Evolutionary conservation across 2,113 vertebrate species (phyloP).

Genomic region (Halcyon malimbica): DNA sequence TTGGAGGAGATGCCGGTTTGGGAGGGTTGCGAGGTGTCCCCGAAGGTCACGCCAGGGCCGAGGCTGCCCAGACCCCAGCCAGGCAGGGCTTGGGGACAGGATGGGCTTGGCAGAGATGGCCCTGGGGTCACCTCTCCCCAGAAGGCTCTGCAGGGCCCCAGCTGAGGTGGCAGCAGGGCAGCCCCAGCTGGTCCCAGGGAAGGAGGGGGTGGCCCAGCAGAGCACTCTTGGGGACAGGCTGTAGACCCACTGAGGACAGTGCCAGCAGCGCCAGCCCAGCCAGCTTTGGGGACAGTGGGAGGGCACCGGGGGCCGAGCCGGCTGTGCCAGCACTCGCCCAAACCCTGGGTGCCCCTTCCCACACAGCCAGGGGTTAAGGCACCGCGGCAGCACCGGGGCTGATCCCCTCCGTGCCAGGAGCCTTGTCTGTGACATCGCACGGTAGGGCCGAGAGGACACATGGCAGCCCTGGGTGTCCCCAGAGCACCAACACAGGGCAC

Average conservation of each 20-base stretch:
- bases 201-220: neutral
- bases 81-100: neutral
- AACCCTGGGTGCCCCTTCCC: neutral
- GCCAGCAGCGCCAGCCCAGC: neutral
- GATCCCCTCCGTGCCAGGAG: neutral
- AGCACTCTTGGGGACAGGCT: neutral
- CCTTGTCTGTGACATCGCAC: neutral
- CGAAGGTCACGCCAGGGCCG: neutral
- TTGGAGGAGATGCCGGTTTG: neutral
- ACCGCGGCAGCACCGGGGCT: slow-evolving; percentile 68
- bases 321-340: neutral
- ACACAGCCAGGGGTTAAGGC: slow-evolving; percentile 65
- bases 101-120: neutral
- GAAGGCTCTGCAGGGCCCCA: neutral
- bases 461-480: neutral
- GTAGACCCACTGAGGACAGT: neutral
- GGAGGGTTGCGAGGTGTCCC: neutral
- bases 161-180: neutral
- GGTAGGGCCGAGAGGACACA: neutral
- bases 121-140: neutral
- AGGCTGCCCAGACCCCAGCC: neutral
- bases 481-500: neutral
- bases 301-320: neutral
- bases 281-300: neutral
- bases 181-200: neutral